Percentiles rank a stretch among this genome's conserved stretches.
Evolutionary conservation across 2,113 vertebrate genomes (phyloP).

Genomic region (Polypterus bichir): DNA sequence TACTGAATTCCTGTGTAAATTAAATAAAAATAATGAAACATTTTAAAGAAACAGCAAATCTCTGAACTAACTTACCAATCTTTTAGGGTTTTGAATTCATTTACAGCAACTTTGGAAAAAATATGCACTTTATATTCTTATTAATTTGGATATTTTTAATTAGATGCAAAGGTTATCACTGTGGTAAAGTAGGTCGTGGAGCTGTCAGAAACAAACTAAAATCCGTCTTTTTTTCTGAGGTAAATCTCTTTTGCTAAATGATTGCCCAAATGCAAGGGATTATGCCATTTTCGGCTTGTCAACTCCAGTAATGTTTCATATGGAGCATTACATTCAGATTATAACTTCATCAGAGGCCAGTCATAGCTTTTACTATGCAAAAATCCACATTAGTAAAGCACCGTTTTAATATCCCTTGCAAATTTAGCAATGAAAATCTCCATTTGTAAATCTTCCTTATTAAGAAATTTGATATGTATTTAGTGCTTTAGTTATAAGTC

Average conservation of each 20-base stretch:
- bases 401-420: too few species aligned
- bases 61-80: too few species aligned
- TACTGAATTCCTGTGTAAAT: too few species aligned
- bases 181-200: not conserved
- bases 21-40: too few species aligned
- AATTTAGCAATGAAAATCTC: too few species aligned
- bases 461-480: too few species aligned
- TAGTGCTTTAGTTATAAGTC: too few species aligned
- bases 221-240: not conserved
- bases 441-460: too few species aligned
- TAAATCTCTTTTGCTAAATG: not conserved
- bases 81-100: too few species aligned
- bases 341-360: conserved; percentile 3
- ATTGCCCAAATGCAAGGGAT: conserved; percentile 5
- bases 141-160: not conserved
- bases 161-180: not conserved
- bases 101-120: too few species aligned
- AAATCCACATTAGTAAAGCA: too few species aligned
- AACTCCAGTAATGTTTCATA: not conserved
- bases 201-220: conserved; percentile 2
- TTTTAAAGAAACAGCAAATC: too few species aligned
- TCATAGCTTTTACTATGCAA: not conserved
- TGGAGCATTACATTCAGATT: conserved; percentile 7
- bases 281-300: conserved; percentile 7
- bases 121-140: not conserved